Evolutionary conservation across 30 jellyfish, hydroid and myxozoan genomes (phyloP).

Genomic region (Hydractinia echinata): DNA sequence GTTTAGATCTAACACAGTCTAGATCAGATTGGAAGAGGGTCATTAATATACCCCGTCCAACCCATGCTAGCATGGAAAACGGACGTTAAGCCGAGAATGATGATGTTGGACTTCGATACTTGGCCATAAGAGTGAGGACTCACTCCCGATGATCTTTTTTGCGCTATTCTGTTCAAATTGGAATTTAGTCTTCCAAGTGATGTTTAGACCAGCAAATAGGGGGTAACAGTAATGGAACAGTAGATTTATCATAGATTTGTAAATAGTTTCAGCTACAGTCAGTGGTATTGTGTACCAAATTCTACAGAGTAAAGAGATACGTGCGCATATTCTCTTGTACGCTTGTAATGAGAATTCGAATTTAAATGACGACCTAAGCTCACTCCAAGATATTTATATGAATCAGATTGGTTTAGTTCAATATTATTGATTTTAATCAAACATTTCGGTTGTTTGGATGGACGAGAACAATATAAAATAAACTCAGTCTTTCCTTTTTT

Average conservation of each 20-base stretch:
- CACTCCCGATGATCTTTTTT: constrained; percentile 42
- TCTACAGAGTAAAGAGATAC: constrained; percentile 36
- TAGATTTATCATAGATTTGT: constrained; percentile 46
- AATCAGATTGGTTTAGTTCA: constrained; percentile 29
- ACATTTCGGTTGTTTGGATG: constrained; percentile 41
- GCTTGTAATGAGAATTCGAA: constrained; percentile 45
- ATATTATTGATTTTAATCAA: constrained; percentile 18
- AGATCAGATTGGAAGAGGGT: no score
- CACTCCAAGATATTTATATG: constrained; percentile 45
- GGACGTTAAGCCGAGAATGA: no score
- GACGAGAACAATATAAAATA: constrained; percentile 1
- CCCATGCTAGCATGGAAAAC: no score
- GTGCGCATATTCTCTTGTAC: constrained; percentile 42
- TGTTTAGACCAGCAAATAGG: constrained; percentile 40
- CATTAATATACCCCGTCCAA: no score
- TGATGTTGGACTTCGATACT: constrained; percentile 50
- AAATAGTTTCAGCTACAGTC: constrained; percentile 32
- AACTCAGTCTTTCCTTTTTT: constrained; percentile 19
- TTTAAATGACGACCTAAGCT: constrained; percentile 50
- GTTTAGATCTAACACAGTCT: no score
- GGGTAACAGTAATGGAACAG: constrained; percentile 54
- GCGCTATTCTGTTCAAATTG: constrained; percentile 54
- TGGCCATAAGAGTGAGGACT: constrained; percentile 41
- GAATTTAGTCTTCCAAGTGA: no score
- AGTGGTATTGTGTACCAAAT: constrained; percentile 39